phyloP scores from a whole-genome alignment of 2,888 invertebrate genomes.

The Sinhomidia bicolor region DNA sequence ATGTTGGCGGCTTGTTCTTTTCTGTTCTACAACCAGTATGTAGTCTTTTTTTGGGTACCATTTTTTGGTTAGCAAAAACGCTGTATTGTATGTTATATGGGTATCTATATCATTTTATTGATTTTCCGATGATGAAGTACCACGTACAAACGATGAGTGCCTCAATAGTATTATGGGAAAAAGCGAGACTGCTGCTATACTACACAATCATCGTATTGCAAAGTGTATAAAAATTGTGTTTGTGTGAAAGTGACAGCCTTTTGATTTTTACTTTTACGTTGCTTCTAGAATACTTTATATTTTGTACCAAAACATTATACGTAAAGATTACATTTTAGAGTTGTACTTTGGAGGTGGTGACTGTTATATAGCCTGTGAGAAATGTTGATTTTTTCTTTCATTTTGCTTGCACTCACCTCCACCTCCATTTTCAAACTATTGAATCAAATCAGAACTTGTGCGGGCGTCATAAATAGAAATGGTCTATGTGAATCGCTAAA shows the following conservation, averaged over 20 bases:
- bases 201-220: not conserved
- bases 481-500: no score
- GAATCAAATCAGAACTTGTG: no score
- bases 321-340: no score
- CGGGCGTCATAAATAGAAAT: no score
- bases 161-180: constrained; percentile 24
- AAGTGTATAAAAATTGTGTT: constrained; percentile 15
- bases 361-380: no score
- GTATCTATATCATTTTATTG: not conserved
- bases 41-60: not conserved
- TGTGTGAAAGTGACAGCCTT: constrained; percentile 18
- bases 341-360: no score
- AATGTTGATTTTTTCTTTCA: no score
- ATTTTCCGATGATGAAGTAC: constrained; percentile 21
- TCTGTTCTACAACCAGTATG: not conserved
- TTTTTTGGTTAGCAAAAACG: not conserved
- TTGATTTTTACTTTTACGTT: constrained; percentile 23
- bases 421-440: not conserved
- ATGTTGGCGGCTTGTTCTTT: constrained; percentile 10
- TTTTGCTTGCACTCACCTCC: no score
- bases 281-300: not conserved
- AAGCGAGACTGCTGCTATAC: constrained; percentile 11
- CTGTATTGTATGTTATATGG: not conserved
- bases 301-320: no score
- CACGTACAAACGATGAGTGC: not conserved